Base-by-base conservation (phyloP, 2,797 vertebrate genomes). In the Aldrovandia affinis region DNA sequence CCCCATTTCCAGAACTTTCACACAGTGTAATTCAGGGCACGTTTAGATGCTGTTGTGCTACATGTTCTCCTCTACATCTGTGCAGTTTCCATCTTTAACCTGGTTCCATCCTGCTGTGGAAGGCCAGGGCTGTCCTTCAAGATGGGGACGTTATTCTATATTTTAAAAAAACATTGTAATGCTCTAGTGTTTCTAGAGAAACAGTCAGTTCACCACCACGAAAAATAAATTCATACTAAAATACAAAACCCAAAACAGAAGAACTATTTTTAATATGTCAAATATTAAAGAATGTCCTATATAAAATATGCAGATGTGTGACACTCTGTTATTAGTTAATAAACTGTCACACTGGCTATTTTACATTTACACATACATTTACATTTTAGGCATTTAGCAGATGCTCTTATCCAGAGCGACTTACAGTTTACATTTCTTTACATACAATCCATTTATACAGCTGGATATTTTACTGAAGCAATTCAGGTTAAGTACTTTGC, bases 101-200 rank as follows among this genome's bases (percentile, higher is more conserved):
- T 33, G 70, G 36, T 25, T 25, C 10, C 3, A 42, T 42, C 70
- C 18, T n/a, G 39, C 70, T 75, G 70, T 44, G 39, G 65, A 70
- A 39, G 65, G 33, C 33, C 33, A 36, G 15, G 39, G 33, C 39
- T 70, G 4, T 57, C 12, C 15, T 15, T 57, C n/a, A n/a, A n/a
- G n/a, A n/a, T n/a, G 15, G 65, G 65, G 61, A 65, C 73, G 44
- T 78, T 78, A 52, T 44, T 28, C 68, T 52, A n/a, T n/a, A n/a
- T n/a, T n/a, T n/a, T n/a, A n/a, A n/a, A n/a, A n/a, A n/a, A n/a
- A n/a, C n/a, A n/a, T n/a, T n/a, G n/a, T n/a, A n/a, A 15, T 68
- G 63, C 2, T 0, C 47, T 10, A 33, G 28, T 15, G 10, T 33
- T 39, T 70, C 30, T 1, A 39, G 33, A 70, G 33, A 63, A 18